Percentiles rank a stretch among this genome's conserved stretches.
These are phyloP conservation scores for Norana najaformis DNA, from an alignment of 2,888 invertebrate genomes.

Conservation along the genomic window DNA sequence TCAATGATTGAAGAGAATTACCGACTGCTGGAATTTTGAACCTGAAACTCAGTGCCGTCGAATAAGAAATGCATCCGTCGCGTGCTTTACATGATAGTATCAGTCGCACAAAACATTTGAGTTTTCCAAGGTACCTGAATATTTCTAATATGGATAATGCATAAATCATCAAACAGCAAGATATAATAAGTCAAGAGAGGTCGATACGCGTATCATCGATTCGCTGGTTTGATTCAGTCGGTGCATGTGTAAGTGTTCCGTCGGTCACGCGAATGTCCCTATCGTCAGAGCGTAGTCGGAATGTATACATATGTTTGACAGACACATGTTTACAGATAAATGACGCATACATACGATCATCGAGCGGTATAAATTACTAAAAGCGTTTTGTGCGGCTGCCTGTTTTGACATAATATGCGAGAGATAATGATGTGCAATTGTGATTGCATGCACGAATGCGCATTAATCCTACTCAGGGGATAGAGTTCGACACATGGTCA, in stretches of 20 bases:
- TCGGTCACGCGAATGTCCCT: not conserved
- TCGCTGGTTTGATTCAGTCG: not conserved
- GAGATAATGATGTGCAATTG: not conserved
- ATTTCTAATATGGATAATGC: not conserved
- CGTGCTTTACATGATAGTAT: not conserved
- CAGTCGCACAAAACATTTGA: not conserved
- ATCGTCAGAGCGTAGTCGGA: not conserved
- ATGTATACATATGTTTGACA: not conserved
- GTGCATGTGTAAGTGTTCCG: constrained; percentile 7
- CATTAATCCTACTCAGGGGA: not conserved
- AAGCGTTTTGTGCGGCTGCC: constrained; percentile 5
- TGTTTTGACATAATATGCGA: not conserved
- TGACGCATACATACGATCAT: not conserved
- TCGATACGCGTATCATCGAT: not conserved
- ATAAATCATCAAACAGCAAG: not conserved
- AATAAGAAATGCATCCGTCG: not conserved
- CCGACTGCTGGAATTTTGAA: not conserved
- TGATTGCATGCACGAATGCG: not conserved
- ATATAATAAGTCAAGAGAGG: not conserved
- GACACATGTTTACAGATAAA: constrained; percentile 13
- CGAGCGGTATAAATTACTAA: not conserved
- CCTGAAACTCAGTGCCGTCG: not conserved
- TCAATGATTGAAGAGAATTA: not conserved
- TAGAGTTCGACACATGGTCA: not conserved
- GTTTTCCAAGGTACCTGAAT: no score